Percentiles rank a stretch among this genome's conserved stretches.
Evolutionary conservation across 2,797 vertebrate genomes (phyloP).

Genomic region (Sciaenops ocellatus): DNA sequence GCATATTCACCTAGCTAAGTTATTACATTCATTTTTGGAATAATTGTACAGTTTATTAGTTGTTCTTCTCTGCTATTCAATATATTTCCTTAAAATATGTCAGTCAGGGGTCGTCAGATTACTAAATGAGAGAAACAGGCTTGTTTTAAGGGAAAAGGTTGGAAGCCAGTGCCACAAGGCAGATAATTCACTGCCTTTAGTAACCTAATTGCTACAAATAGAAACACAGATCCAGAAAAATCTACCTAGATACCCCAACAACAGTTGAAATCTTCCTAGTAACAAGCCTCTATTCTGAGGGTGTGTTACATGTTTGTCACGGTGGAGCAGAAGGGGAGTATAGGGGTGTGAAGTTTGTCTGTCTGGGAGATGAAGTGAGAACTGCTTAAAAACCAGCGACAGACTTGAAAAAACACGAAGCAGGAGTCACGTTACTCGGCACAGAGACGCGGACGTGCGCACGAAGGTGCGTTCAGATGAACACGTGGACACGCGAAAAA

Average conservation of each 20-base stretch:
- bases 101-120: too few species aligned
- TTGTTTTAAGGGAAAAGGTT: too few species aligned
- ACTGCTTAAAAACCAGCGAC: slow-evolving; percentile 64
- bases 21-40: too few species aligned
- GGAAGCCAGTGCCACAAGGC: background rate
- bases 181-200: background rate
- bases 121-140: too few species aligned
- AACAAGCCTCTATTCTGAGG: slow-evolving; percentile 75
- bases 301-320: slow-evolving; percentile 42
- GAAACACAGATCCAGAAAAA: slow-evolving; percentile 6
- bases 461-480: fast-evolving
- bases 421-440: slow-evolving; percentile 8
- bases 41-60: too few species aligned
- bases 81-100: too few species aligned
- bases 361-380: slow-evolving; percentile 64
- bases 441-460: background rate
- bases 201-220: background rate
- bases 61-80: too few species aligned
- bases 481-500: background rate
- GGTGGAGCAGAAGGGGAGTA: slow-evolving; percentile 32
- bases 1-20: too few species aligned
- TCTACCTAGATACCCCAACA: slow-evolving; percentile 50
- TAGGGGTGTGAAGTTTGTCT: slow-evolving; percentile 72
- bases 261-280: slow-evolving; percentile 68
- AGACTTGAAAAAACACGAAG: slow-evolving; percentile 34